Base-by-base conservation (phyloP, 2,797 vertebrate genomes). In the Pangasius larnaudii region DNA sequence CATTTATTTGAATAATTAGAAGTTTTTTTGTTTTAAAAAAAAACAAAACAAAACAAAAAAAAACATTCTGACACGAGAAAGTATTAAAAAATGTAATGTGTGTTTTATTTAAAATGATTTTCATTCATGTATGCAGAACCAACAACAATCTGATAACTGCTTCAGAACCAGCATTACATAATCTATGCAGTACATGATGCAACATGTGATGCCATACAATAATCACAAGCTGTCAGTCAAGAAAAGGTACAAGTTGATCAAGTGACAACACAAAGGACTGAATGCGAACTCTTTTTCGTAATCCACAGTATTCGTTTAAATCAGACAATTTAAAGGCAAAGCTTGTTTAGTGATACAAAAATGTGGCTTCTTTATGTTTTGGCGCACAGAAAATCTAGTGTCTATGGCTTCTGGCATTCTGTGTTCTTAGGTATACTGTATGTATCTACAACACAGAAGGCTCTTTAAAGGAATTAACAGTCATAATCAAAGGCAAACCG, bases 101-200 rank as follows among this genome's bases (percentile, higher is more conserved):
- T 83, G 59, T 51, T 87, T 87, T 85, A 79, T 56, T 77, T 77
- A 46, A 89, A 89, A 65, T 67, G 3, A 71, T 56, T 71, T 49
- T 80, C 39, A 75, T 65, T 87, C n/a, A 87, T 13, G 27, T 69
- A 78, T 89, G 63, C 65, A 84, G 58, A 89, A 80, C 49, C 49
- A 90, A 88, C 16, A 82, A 42, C 78, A 72, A 24, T 75, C 71
- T 83, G 79, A 63, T 84, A 39, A 80, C 69, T 36, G 79, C 10
- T 82, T 77, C 27, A 53, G 56, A 87, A 79, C 53, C 86, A 82
- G 84, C 46, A 84, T 89, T 49, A 74, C 71, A 88, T 71, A 51
- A 13, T 49, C 71, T 24, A 27, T 51, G 30, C 11, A 36, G 22
- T 24, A 75, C 81, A 75, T 59, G 53, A 49, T 51, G 14, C 11